Conservation (phyloP, 2,797 vertebrate genomes). For the Rhinella marina region DNA sequence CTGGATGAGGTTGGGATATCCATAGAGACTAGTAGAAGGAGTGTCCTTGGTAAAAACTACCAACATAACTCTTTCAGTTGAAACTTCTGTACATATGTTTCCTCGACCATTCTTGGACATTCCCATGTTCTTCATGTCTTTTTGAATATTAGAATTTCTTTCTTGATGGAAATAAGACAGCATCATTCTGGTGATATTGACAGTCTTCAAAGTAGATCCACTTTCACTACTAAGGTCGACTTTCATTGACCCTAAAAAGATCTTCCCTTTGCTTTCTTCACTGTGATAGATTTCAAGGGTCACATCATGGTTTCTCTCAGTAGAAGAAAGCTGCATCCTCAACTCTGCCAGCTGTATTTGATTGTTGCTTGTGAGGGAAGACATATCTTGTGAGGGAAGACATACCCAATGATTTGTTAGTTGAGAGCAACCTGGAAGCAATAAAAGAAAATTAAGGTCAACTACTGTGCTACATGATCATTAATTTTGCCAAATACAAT, state of each 20-base stretch:
- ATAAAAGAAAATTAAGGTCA: background rate
- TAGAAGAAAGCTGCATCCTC: slow-evolving; percentile 72
- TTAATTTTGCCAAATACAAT: background rate
- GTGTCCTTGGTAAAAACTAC: slow-evolving; percentile 83
- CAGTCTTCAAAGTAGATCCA: slow-evolving; percentile 78
- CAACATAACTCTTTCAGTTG: slow-evolving; percentile 75
- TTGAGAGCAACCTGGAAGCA: slow-evolving; percentile 1
- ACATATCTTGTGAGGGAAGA: slow-evolving; percentile 86
- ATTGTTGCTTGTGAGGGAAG: slow-evolving; percentile 78
- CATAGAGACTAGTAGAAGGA: slow-evolving; percentile 61
- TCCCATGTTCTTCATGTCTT: background rate
- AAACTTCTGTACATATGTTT: slow-evolving; percentile 43
- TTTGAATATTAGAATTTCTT: background rate
- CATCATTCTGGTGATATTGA: slow-evolving; percentile 80
- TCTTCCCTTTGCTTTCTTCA: slow-evolving; percentile 65
- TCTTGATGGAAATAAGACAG: slow-evolving; percentile 77
- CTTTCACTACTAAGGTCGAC: slow-evolving; percentile 62
- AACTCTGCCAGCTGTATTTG: slow-evolving; percentile 81
- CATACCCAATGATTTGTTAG: slow-evolving; percentile 75
- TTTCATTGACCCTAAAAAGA: slow-evolving; percentile 78
- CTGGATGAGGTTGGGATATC: slow-evolving; percentile 78
- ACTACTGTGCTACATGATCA: background rate
- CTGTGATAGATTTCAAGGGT: slow-evolving; percentile 83
- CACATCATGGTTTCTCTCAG: slow-evolving; percentile 64
- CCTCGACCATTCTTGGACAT: background rate